These are phyloP conservation scores for Procambarus virginalis DNA, from an alignment of 1,140 invertebrate species.

Conservation along the genomic window DNA sequence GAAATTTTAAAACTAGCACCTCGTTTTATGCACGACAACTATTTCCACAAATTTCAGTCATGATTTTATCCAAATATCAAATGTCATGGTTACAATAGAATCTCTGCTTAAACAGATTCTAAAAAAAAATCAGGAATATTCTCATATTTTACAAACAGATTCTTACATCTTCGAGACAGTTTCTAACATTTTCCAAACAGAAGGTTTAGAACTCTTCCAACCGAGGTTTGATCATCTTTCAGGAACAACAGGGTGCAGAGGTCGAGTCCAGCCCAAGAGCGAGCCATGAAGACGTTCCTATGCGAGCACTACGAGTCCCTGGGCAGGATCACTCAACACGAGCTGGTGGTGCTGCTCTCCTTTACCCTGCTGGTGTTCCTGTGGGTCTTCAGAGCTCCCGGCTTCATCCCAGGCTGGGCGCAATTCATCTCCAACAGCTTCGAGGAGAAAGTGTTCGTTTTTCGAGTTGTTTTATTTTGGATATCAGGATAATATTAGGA, in stretches of 20 bases:
- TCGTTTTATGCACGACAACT: no score
- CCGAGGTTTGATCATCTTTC: neutral
- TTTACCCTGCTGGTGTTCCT: slow-evolving; percentile 76
- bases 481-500: no score
- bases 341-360: slow-evolving; percentile 79
- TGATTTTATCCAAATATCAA: no score
- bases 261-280: neutral
- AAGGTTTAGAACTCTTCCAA: no score
- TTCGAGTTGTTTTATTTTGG: neutral
- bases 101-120: no score
- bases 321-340: slow-evolving; percentile 87
- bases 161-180: no score
- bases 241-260: neutral
- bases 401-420: slow-evolving; percentile 77
- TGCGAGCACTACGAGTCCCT: slow-evolving; percentile 83
- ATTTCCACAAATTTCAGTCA: no score
- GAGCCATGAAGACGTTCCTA: slow-evolving; percentile 76
- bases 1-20: no score
- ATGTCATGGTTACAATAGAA: no score
- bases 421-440: slow-evolving; percentile 33
- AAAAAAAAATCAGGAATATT: no score
- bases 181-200: no score
- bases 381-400: slow-evolving; percentile 78
- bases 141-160: no score
- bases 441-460: neutral